Base-by-base conservation (phyloP, 2,113 vertebrate species). In the Tetraodon nigroviridis region DNA sequence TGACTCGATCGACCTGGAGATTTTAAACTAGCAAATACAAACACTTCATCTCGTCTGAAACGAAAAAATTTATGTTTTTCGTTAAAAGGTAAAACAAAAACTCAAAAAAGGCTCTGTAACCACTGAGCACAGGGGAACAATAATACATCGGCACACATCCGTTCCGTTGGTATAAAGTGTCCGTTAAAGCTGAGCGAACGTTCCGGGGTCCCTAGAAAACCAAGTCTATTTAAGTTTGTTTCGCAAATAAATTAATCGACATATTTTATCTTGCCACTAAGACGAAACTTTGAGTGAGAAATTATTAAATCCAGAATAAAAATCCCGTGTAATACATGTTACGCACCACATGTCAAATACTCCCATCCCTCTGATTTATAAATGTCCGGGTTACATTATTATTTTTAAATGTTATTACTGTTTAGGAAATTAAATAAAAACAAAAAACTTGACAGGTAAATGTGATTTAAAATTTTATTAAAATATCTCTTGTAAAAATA, bases 101-200 rank as follows among this genome's bases (percentile, higher is more conserved):
- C 1, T 2, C 2, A 5, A 3, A 1, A 5, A 3, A 18, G n/a
- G 16, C 47, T 19, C 5, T 51, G 7, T 7, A 1, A 7, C 4
- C 14, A 20, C 10, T 19, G 7, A 29, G 5, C 13, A 0, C 0
- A 0, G 57, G 68, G 79, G 82, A 69, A 73, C 76, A 76, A 83
- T 71, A 84, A 84, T 12, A 85, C 11, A 0, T 27, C 0, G 1
- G 86, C 58, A 67, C 79, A 20, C 21, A 81, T 87, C 75, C 80
- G 84, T 7, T 87, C 68, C 80, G 61, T 58, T 3, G 4, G 0
- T 45, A 22, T 71, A 75, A 68, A 15, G 2, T 4, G 8, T 67
- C 79, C 69, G 73, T 19, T 0, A 8, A 17, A 12, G 0, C 3
- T 27, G 24, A 27, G 2, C 13, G 16, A 17, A 41, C 0, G 15